A percentile compares a stretch with the other conserved stretches of the same genome.
phyloP scores from a whole-genome alignment of 2,888 invertebrate species.

The Muschampia plurimacula region DNA sequence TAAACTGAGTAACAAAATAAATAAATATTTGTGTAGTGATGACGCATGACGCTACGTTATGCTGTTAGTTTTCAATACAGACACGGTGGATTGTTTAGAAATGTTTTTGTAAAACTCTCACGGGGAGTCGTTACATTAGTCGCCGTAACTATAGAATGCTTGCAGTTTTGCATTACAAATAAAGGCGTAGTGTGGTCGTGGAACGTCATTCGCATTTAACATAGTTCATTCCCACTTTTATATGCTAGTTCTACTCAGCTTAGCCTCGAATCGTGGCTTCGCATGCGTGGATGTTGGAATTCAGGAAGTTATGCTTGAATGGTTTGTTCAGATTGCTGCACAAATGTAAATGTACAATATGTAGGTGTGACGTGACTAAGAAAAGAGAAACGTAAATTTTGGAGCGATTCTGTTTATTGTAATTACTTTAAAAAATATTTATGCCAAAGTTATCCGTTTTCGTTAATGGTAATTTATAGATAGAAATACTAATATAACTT shows the following conservation, averaged over 20 bases:
- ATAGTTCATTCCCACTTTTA: constrained; percentile 4
- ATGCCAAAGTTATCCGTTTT: no score
- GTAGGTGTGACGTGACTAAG: constrained; percentile 11
- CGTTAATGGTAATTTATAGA: no score
- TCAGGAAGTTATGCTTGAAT: constrained; percentile 36
- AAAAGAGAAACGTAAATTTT: neutral
- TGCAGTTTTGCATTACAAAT: constrained; percentile 77
- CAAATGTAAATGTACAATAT: constrained; percentile 12
- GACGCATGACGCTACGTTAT: constrained; percentile 14
- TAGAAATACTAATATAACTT: no score
- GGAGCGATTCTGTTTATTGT: neutral
- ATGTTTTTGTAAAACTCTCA: constrained; percentile 50
- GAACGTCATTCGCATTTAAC: neutral
- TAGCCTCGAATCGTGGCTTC: constrained; percentile 54
- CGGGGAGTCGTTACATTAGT: constrained; percentile 38
- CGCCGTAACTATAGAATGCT: constrained; percentile 65
- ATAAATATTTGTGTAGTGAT: constrained; percentile 36
- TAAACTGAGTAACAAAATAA: neutral
- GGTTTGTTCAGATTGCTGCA: constrained; percentile 24
- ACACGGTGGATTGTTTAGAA: constrained; percentile 43
- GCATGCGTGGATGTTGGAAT: constrained; percentile 43
- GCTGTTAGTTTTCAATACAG: constrained; percentile 39
- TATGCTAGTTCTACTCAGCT: neutral
- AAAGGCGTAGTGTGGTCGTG: constrained; percentile 48
- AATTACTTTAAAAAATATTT: no score